Conservation (phyloP, 2,797 vertebrate species). For the Threskiornis aethiopicus region DNA sequence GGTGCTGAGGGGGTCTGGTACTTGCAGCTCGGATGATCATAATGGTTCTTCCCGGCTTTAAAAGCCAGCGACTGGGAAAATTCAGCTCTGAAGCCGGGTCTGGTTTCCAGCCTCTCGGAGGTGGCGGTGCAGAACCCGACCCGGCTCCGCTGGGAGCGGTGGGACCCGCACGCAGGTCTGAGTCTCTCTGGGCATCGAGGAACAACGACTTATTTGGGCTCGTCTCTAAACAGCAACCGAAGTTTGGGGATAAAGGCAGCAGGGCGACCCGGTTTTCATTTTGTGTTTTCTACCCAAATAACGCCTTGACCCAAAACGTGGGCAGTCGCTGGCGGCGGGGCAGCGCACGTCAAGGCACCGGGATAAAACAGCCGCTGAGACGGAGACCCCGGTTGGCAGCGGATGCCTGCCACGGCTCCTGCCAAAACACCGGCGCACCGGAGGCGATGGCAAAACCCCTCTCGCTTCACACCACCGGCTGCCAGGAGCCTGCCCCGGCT, state of each 20-base stretch:
- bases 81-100: not conserved
- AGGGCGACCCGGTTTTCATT: not conserved
- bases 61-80: not conserved
- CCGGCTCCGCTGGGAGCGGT: rapidly evolving
- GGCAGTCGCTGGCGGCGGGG: not conserved
- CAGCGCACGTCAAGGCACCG: not conserved
- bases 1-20: not conserved
- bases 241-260: not conserved
- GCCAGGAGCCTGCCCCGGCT: conserved; percentile 11
- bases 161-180: rapidly evolving
- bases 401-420: not conserved
- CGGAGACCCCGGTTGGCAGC: not conserved
- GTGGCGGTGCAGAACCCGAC: rapidly evolving
- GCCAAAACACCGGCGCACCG: not conserved
- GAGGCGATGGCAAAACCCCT: not conserved
- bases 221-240: not conserved
- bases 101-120: not conserved
- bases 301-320: rapidly evolving
- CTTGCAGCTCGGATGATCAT: not conserved
- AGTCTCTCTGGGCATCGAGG: not conserved
- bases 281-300: not conserved
- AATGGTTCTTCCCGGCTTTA: not conserved
- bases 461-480: not conserved
- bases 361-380: not conserved
- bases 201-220: rapidly evolving